phyloP scores from a whole-genome alignment of 2,888 invertebrate species.

The Chironomus tentans region DNA sequence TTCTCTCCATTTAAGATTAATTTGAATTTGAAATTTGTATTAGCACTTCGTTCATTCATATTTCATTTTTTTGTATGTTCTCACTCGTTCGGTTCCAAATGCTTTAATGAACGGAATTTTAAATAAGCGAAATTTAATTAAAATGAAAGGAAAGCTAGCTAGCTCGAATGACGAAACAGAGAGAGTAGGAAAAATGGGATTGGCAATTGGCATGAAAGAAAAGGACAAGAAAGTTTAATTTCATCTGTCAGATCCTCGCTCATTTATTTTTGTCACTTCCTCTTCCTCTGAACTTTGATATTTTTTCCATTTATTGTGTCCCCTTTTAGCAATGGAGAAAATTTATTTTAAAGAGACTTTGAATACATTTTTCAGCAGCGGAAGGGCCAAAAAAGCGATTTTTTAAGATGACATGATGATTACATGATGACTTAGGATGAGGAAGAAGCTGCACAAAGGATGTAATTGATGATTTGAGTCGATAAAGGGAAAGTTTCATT shows the following conservation, averaged over 20 bases:
- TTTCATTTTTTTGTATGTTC: no score
- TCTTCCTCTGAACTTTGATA: background rate
- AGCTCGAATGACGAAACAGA: background rate
- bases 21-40: constrained; percentile 8
- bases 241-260: background rate
- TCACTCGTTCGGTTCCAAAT: background rate
- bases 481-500: no score
- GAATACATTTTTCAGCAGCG: no score
- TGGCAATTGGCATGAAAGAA: background rate
- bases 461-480: no score
- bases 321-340: background rate
- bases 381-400: no score
- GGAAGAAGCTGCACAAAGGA: no score
- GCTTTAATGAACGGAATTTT: constrained; percentile 13
- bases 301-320: background rate
- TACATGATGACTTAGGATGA: no score
- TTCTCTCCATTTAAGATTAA: background rate
- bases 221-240: background rate
- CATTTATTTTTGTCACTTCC: background rate
- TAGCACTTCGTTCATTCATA: background rate
- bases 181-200: background rate
- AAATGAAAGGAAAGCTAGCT: background rate
- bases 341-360: no score
- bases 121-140: constrained; percentile 6
- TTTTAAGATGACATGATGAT: no score